phyloP scores from a whole-genome alignment of 2,888 invertebrate species.

The Mantis religiosa region DNA sequence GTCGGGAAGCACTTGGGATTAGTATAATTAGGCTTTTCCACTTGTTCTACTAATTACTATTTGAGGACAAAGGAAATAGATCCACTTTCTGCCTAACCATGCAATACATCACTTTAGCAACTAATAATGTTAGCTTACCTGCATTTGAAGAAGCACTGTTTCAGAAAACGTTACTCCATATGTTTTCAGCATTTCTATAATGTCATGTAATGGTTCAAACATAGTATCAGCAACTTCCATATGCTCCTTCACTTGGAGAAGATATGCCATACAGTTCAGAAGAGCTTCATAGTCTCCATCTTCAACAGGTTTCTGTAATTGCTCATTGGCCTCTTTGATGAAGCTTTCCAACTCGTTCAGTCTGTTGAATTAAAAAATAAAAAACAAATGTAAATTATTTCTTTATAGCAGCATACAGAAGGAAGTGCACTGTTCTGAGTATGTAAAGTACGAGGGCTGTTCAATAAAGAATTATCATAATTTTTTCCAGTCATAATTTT shows the following conservation, averaged over 20 bases:
- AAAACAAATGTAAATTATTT: neutral
- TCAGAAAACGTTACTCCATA: conserved; percentile 87
- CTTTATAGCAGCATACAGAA: neutral
- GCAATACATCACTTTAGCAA: no score
- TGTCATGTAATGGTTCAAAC: conserved; percentile 85
- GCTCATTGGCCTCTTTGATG: conserved; percentile 68
- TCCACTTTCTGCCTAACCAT: no score
- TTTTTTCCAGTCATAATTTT: no score
- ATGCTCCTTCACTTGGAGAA: conserved; percentile 73
- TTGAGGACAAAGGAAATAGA: no score
- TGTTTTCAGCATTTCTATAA: conserved; percentile 75
- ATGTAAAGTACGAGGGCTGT: no score
- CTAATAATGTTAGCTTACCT: neutral
- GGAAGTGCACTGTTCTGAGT: no score
- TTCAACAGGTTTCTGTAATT: conserved; percentile 64
- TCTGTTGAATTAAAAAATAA: neutral
- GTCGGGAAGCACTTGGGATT: no score
- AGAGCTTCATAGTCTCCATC: conserved; percentile 86
- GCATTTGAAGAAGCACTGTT: conserved; percentile 42
- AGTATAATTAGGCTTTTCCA: no score
- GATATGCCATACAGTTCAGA: conserved; percentile 75
- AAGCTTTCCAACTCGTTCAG: conserved; percentile 67
- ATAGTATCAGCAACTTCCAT: conserved; percentile 75
- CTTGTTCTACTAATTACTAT: no score
- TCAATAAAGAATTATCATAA: no score